A percentile compares a stretch with the other conserved stretches of the same genome.
phyloP scores from a whole-genome alignment of 2,797 vertebrate genomes.

The Acanthopagrus latus region DNA sequence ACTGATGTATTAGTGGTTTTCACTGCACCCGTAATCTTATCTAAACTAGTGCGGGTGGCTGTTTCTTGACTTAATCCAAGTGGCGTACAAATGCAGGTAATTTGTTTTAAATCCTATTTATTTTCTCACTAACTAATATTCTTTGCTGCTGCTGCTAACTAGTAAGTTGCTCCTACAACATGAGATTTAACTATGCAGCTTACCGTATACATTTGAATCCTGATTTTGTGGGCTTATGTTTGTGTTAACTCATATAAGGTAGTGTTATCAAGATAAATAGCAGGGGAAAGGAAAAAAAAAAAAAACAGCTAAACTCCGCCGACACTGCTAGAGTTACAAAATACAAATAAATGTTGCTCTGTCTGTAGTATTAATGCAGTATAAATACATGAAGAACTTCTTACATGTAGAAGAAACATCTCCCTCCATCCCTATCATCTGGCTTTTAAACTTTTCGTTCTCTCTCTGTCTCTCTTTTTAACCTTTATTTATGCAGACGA shows the following conservation, averaged over 20 bases:
- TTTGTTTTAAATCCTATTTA: too few relatives aligned
- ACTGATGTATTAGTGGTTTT: too few relatives aligned
- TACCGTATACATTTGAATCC: neutral
- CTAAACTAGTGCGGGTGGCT: too few relatives aligned
- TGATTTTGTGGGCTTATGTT: neutral
- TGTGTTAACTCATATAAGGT: neutral
- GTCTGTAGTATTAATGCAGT: neutral
- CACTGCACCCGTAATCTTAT: too few relatives aligned
- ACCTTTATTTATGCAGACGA: conserved; percentile 55
- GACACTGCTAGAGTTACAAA: neutral
- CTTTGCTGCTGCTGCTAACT: neutral
- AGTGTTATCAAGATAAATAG: neutral
- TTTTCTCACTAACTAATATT: neutral
- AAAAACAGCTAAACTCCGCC: neutral
- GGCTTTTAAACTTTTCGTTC: conserved; percentile 17
- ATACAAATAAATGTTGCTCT: neutral
- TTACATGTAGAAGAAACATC: conserved; percentile 24
- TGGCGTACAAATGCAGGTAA: too few relatives aligned
- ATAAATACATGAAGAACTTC: neutral
- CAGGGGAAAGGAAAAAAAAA: neutral
- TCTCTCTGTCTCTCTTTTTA: conserved; percentile 20
- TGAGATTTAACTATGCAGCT: neutral
- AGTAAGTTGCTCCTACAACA: neutral
- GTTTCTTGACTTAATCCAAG: too few relatives aligned
- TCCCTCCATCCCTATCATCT: conserved; percentile 23